phyloP scores from a whole-genome alignment of 2,888 invertebrate genomes.

The Oxystoma pomonae region DNA sequence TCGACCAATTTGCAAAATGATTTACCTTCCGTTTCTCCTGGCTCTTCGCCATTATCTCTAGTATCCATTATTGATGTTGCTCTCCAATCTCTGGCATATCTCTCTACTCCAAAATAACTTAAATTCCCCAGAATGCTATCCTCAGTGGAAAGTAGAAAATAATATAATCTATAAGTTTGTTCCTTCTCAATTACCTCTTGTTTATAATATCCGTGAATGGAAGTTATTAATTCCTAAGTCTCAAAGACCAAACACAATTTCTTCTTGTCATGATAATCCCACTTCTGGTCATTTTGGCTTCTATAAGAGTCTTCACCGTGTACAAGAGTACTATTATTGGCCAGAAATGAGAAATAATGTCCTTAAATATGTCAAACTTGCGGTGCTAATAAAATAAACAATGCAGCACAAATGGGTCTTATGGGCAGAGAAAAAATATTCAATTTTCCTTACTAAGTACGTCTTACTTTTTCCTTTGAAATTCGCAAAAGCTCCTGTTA shows the following conservation, averaged over 20 bases:
- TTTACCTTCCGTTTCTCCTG: too few species aligned
- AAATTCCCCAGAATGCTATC: too few species aligned
- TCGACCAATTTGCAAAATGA: too few species aligned
- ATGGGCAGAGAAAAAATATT: slow-evolving; percentile 4
- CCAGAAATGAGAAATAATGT: slow-evolving; percentile 12
- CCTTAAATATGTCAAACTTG: slow-evolving; percentile 12
- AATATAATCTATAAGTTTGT: slow-evolving; percentile 5
- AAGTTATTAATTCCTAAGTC: not conserved
- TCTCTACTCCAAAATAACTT: too few species aligned
- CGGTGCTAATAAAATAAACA: not conserved
- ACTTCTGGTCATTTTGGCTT: slow-evolving; percentile 15
- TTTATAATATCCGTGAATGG: not conserved
- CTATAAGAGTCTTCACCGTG: slow-evolving; percentile 6
- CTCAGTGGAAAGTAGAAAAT: slow-evolving; percentile 4
- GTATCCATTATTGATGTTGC: too few species aligned
- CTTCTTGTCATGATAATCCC: not conserved
- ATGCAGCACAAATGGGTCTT: not conserved
- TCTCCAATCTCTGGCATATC: too few species aligned
- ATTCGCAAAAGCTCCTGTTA: not conserved
- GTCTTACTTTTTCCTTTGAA: slow-evolving; percentile 26
- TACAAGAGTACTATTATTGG: slow-evolving; percentile 12
- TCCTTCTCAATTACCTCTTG: not conserved
- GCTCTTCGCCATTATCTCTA: too few species aligned
- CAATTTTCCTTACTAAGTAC: slow-evolving; percentile 27
- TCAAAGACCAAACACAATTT: not conserved